Evolutionary conservation across 2,888 invertebrate species (phyloP).

Genomic region (Oligia fasciuncula): DNA sequence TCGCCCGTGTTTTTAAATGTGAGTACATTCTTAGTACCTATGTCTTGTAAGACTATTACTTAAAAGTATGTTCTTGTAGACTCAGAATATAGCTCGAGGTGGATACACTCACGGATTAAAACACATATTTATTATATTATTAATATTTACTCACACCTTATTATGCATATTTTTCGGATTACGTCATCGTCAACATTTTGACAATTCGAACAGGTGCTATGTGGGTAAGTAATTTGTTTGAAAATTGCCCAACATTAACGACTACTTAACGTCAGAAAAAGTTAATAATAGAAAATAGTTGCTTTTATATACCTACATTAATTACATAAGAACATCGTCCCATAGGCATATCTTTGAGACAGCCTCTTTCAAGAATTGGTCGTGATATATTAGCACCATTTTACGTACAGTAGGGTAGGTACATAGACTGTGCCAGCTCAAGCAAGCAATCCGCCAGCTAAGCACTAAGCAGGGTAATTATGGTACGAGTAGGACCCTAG

Average conservation of each 20-base stretch:
- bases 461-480: conserved; percentile 36
- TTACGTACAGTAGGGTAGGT: background rate
- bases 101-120: background rate
- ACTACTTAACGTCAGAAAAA: background rate
- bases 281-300: background rate
- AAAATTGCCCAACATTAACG: background rate
- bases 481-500: conserved; percentile 1
- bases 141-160: background rate
- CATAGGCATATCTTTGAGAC: background rate
- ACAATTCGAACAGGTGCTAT: background rate
- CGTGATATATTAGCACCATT: background rate
- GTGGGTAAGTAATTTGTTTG: background rate
- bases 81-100: background rate
- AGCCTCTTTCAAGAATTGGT: background rate
- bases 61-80: background rate
- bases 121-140: too few species aligned
- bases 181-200: background rate
- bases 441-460: conserved; percentile 23
- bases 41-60: background rate
- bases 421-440: background rate
- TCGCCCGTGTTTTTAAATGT: background rate
- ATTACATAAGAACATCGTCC: background rate
- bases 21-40: background rate
- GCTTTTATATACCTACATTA: background rate
- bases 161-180: background rate